phyloP scores from a whole-genome alignment of 2,113 vertebrate genomes.

The Sceloporus undulatus region DNA sequence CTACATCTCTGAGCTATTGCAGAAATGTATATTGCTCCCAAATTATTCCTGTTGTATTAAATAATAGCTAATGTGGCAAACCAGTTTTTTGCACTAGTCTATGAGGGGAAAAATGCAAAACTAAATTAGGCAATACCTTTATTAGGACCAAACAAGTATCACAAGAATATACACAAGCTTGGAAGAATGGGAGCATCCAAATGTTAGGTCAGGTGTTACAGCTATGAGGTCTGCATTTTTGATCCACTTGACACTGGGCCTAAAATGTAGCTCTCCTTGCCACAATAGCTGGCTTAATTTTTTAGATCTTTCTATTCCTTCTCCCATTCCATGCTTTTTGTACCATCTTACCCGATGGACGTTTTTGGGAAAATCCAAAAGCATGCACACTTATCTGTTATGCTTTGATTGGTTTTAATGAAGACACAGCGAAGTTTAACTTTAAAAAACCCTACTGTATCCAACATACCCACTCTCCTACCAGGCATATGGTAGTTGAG shows the following conservation, averaged over 20 bases:
- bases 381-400: neutral
- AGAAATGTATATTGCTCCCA: no score
- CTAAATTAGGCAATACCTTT: no score
- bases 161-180: no score
- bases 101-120: neutral
- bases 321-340: neutral
- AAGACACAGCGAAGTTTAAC: neutral
- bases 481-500: neutral
- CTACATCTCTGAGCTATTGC: no score
- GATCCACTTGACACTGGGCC: neutral
- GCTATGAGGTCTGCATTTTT: neutral
- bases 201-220: no score
- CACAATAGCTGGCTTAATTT: neutral
- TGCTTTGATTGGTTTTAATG: neutral
- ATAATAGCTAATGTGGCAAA: no score
- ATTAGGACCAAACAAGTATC: no score
- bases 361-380: neutral
- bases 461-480: neutral
- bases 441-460: neutral
- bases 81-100: no score
- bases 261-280: neutral
- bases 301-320: neutral
- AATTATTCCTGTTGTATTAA: no score
- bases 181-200: no score
- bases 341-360: neutral